Evolutionary conservation across 2,888 invertebrate species (phyloP).

Genomic region (Lordiphosa fenestrarum): DNA sequence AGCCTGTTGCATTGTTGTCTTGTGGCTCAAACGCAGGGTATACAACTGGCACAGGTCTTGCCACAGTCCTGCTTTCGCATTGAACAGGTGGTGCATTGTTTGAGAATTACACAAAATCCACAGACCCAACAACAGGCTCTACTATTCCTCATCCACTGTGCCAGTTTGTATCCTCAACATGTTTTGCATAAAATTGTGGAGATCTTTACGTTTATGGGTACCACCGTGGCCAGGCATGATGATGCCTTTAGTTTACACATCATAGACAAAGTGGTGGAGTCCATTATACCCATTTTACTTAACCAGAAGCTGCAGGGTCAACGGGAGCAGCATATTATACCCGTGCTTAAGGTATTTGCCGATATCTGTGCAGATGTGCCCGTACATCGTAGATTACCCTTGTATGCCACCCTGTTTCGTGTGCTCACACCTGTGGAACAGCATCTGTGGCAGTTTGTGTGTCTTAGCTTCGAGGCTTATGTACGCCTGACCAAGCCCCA

Average conservation of each 20-base stretch:
- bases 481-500: conserved; percentile 82
- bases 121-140: conserved; percentile 97
- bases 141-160: conserved; percentile 89
- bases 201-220: conserved; percentile 98
- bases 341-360: conserved; percentile 93
- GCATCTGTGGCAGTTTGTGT: conserved; percentile 87
- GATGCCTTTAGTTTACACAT: conserved; percentile 97
- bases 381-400: conserved; percentile 90
- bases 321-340: conserved; percentile 81
- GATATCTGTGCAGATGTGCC: conserved; percentile 95
- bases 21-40: neutral
- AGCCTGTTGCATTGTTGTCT: conserved; percentile 87
- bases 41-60: conserved; percentile 64
- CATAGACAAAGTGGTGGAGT: conserved; percentile 93
- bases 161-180: conserved; percentile 88
- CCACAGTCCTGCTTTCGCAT: conserved; percentile 80
- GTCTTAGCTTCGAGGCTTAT: conserved; percentile 87
- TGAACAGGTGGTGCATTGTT: conserved; percentile 87
- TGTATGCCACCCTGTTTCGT: conserved; percentile 90
- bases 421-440: conserved; percentile 84
- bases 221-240: conserved; percentile 94
- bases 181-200: conserved; percentile 97
- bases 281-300: conserved; percentile 92
- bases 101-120: conserved; percentile 94
- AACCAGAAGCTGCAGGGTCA: conserved; percentile 74